phyloP scores from a whole-genome alignment of 1,140 invertebrate genomes.

The Drosophila neocordata region DNA sequence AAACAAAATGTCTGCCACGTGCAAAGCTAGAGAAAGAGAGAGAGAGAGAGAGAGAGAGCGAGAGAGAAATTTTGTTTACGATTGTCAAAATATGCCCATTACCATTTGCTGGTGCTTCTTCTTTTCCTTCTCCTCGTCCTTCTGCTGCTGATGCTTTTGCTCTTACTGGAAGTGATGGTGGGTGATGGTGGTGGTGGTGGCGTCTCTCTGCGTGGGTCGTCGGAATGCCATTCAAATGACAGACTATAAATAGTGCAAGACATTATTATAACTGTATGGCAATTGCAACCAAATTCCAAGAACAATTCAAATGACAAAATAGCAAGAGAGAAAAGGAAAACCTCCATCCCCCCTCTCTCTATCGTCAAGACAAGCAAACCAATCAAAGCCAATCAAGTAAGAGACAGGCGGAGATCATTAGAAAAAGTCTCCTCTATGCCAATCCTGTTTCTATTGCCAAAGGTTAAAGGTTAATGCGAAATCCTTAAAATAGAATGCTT shows the following conservation, averaged over 20 bases:
- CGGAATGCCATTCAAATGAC: constrained; percentile 71
- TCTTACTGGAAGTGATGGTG: no score
- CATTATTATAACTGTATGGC: constrained; percentile 45
- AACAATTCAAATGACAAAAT: constrained; percentile 42
- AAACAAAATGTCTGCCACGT: constrained; percentile 73
- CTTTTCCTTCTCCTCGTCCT: not conserved
- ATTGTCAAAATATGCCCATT: constrained; percentile 27
- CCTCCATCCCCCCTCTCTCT: no score
- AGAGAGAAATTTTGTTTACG: constrained; percentile 61
- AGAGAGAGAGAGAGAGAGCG: constrained; percentile 28
- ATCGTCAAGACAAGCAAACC: constrained; percentile 4
- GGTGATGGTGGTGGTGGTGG: no score
- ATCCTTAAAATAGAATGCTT: no score
- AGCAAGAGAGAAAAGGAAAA: not conserved
- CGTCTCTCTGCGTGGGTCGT: constrained; percentile 3
- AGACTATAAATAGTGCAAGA: constrained; percentile 65
- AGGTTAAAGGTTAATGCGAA: no score
- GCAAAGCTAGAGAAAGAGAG: constrained; percentile 47
- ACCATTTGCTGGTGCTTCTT: no score
- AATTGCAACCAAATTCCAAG: constrained; percentile 62
- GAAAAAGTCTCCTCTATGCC: no score
- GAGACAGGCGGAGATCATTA: not conserved
- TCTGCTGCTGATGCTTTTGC: not conserved
- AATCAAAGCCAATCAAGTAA: constrained; percentile 2
- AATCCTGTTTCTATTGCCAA: no score